A percentile compares a stretch with the other conserved stretches of the same genome.
Conservation (phyloP, 1,140 invertebrate species). For the Oryzaephilus surinamensis region DNA sequence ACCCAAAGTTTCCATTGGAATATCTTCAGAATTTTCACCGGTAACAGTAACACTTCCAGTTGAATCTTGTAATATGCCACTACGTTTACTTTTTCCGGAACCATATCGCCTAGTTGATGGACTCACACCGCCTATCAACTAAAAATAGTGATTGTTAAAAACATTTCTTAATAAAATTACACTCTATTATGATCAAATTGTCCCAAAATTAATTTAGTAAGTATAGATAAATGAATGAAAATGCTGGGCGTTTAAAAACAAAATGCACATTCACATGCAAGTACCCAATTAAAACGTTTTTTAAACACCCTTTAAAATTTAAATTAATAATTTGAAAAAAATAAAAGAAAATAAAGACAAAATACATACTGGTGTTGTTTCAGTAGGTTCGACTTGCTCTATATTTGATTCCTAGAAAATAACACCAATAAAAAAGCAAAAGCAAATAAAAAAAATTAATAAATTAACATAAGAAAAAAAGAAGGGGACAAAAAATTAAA, state of each 20-base stretch:
- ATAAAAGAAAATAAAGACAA: slow-evolving; percentile 11
- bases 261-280: slow-evolving; percentile 5
- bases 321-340: too few relatives aligned
- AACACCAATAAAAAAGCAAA: slow-evolving; percentile 39
- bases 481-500: slow-evolving; percentile 7
- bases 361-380: slow-evolving; percentile 49
- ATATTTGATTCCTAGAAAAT: slow-evolving; percentile 30
- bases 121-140: slow-evolving; percentile 45
- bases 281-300: slow-evolving; percentile 4
- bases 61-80: slow-evolving; percentile 46
- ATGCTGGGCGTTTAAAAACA: background rate
- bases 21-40: slow-evolving; percentile 38
- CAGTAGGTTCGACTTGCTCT: slow-evolving; percentile 27
- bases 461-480: slow-evolving; percentile 5
- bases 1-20: slow-evolving; percentile 45
- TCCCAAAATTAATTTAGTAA: background rate
- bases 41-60: slow-evolving; percentile 57
- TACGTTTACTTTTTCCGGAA: slow-evolving; percentile 30
- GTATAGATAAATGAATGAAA: too few relatives aligned
- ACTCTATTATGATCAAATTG: background rate
- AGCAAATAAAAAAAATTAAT: slow-evolving; percentile 19
- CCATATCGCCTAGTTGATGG: slow-evolving; percentile 39
- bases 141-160: slow-evolving; percentile 24
- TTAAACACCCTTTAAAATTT: too few relatives aligned
- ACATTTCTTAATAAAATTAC: too few relatives aligned